Base-by-base conservation (phyloP, 1,140 invertebrate species). In the Lordiphosa clarofinis region DNA sequence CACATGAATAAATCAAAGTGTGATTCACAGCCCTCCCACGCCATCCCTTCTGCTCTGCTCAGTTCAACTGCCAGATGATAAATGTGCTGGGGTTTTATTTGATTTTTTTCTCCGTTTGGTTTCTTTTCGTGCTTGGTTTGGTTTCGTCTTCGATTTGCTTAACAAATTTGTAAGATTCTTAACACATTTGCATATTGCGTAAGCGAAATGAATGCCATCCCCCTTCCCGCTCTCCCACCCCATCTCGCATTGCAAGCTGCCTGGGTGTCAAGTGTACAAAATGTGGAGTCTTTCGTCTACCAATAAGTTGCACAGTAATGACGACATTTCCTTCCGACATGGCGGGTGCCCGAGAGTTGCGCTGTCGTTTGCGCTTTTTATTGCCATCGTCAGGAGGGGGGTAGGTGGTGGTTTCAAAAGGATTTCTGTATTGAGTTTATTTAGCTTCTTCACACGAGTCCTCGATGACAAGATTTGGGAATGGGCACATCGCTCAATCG, bases 161-260 rank as follows among this genome's bases (percentile, higher is more conserved):
- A 82, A 82, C 76, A 82, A 82, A 82, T 82, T 82, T 82, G 72
- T 63, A 67, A 82, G 76, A 82, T 82, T 82, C 76, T 82, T 76
- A 75, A 55, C 76, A 82, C 76, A 82, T 82, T 82, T 82, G 76
- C 76, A 82, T 82, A 82, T 82, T 76, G 62, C 76, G 75, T 73
- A 64, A 69, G 65, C 52, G 67, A 44, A 56, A 42, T 19, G 33
- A 33, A 48, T 47, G 36, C n/a, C n/a, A n/a, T n/a, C n/a, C n/a
- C n/a, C n/a, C n/a, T n/a, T n/a, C n/a, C n/a, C n/a, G n/a, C n/a
- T n/a, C n/a, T n/a, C n/a, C n/a, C n/a, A n/a, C n/a, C n/a, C 36
- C 47, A 7, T 44, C 31, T 31, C 3, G 15, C 40, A 19, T 42
- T 39, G 33, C 13, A 33, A n/a, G 13, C 42, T 47, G 21, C 28